Evolutionary conservation across 2,888 invertebrate genomes (phyloP).

Genomic region (Drosophila infuscata): DNA sequence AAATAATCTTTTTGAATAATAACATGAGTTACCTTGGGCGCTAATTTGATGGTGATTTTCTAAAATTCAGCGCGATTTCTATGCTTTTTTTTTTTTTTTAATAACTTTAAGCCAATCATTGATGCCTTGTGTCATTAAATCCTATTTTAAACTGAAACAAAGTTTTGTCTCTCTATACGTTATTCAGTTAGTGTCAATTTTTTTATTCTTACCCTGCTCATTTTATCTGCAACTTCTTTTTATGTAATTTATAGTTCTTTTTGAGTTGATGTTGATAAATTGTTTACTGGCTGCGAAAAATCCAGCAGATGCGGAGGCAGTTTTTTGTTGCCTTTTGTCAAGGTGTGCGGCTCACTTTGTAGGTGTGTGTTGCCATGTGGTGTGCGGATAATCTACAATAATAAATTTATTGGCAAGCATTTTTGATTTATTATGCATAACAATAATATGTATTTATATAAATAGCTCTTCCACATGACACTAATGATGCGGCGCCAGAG

Average conservation of each 20-base stretch:
- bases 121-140: not conserved
- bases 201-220: not conserved
- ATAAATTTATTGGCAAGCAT: slow-evolving; percentile 75
- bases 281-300: slow-evolving; percentile 59
- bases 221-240: slow-evolving; percentile 26
- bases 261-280: slow-evolving; percentile 73
- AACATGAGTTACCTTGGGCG: no score
- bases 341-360: slow-evolving; percentile 49
- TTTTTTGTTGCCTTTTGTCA: slow-evolving; percentile 56
- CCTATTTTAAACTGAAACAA: not conserved
- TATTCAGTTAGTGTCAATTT: not conserved
- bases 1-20: no score
- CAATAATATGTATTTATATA: slow-evolving; percentile 66
- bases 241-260: slow-evolving; percentile 61
- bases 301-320: slow-evolving; percentile 43
- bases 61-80: no score
- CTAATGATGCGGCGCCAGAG: slow-evolving; percentile 62
- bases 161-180: not conserved
- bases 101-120: no score
- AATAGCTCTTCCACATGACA: slow-evolving; percentile 67
- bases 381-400: slow-evolving; percentile 71
- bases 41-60: no score
- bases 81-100: no score
- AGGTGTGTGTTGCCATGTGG: slow-evolving; percentile 13
- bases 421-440: slow-evolving; percentile 77